Conservation (phyloP, 2,113 vertebrate genomes). For the Embiotoca jacksoni region DNA sequence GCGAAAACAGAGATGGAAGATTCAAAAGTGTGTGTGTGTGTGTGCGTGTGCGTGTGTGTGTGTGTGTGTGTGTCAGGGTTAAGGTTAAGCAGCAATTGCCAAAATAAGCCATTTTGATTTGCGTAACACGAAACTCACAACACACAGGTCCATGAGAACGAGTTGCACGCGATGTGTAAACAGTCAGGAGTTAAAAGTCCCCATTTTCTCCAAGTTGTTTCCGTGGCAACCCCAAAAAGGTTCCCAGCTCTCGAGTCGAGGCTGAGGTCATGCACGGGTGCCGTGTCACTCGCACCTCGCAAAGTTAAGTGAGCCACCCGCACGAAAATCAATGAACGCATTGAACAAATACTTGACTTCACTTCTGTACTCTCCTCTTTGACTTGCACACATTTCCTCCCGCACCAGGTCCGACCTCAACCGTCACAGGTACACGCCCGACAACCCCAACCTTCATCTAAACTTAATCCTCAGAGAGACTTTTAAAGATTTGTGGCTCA, state of each 20-base stretch:
- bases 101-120: slow-evolving; percentile 57
- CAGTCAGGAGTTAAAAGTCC: slow-evolving; percentile 18
- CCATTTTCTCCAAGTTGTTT: slow-evolving; percentile 20
- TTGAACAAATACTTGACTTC: background rate
- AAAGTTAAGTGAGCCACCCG: background rate
- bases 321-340: background rate
- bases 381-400: too few relatives aligned
- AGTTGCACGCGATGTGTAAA: slow-evolving; percentile 22
- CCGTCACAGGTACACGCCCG: too few relatives aligned
- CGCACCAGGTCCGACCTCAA: too few relatives aligned
- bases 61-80: slow-evolving; percentile 5
- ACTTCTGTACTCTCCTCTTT: too few relatives aligned
- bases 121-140: slow-evolving; percentile 60
- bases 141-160: slow-evolving; percentile 8
- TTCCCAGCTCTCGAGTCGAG: slow-evolving; percentile 6
- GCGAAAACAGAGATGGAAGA: slow-evolving; percentile 68
- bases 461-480: too few relatives aligned
- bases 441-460: too few relatives aligned
- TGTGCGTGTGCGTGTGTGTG: slow-evolving; percentile 13
- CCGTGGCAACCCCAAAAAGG: slow-evolving; percentile 15
- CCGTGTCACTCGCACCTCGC: slow-evolving; percentile 48
- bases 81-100: slow-evolving; percentile 46
- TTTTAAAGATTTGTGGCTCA: too few relatives aligned
- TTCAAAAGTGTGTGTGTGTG: slow-evolving; percentile 28
- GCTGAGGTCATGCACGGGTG: slow-evolving; percentile 27